These are phyloP conservation scores for Rhombomys opimus DNA, from an alignment of 2,113 vertebrate species.

Conservation along the genomic window DNA sequence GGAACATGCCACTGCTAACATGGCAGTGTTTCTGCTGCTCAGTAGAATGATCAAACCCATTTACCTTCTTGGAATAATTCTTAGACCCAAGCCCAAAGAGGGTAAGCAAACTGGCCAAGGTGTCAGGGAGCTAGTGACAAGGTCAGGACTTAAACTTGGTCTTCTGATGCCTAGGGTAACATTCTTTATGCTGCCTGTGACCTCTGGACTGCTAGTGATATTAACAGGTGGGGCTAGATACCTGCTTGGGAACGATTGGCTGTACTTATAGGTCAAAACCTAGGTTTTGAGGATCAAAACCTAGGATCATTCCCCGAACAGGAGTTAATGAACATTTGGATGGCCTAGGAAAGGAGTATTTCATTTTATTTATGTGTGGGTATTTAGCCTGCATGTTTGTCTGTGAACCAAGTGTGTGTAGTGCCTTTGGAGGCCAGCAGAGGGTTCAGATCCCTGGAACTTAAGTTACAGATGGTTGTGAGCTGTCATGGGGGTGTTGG, in stretches of 20 bases:
- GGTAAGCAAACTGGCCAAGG: background rate
- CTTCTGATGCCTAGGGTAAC: background rate
- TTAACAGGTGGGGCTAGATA: background rate
- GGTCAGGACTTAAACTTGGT: background rate
- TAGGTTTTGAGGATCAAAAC: too few species aligned
- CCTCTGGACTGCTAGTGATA: background rate
- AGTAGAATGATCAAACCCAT: background rate
- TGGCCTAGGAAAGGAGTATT: background rate
- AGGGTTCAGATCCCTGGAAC: background rate
- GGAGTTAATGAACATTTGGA: background rate
- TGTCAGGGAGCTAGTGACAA: slow-evolving; percentile 2
- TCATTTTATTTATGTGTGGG: background rate
- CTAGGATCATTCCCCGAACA: background rate
- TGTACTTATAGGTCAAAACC: background rate
- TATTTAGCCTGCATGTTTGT: background rate
- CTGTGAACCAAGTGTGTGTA: background rate
- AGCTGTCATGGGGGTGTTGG: background rate
- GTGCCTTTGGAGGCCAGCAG: background rate
- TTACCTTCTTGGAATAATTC: slow-evolving; percentile 14
- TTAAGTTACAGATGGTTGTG: background rate
- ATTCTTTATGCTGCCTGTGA: background rate
- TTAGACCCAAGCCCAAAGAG: background rate
- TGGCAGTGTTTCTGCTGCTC: background rate
- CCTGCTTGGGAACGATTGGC: background rate
- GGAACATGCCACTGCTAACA: background rate